Base-by-base conservation (phyloP, 1,140 invertebrate genomes). In the Neodiprion fabricii region DNA sequence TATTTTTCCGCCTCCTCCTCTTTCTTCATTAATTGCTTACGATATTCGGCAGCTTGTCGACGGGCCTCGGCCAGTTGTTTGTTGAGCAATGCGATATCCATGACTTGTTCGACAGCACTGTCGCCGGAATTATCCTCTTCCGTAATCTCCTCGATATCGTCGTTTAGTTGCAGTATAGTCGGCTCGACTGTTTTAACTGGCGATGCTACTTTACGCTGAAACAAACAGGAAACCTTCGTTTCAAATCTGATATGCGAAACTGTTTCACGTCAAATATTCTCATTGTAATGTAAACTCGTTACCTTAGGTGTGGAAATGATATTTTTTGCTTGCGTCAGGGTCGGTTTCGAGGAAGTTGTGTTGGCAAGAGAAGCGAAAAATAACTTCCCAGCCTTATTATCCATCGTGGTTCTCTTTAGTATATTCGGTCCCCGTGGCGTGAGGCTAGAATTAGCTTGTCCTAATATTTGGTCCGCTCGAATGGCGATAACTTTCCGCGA, bases 1-100 rank as follows among this genome's bases (percentile, higher is more conserved):
- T 91, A 91, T 69, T 85, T 84, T 79, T 91, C 89, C 0, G 87
- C 89, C 81, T 91, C 90, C 67, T 86, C 84, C 69, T 89, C 89
- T 80, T 90, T 91, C 70, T 88, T 87, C 68, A 84, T 80, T 49
- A 90, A 84, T 76, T 89, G 87, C 75, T 87, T 85, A 70, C 89
- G 89, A 76, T 90, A 91, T 74, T 89, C 87, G 49, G 90, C 89
- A 1, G 86, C 87, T 79, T 86, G 81, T 80, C 85, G 88, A 79
- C 84, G 81, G 4, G 89, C 88, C 79, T 90, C 88, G 14, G 84
- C 84, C 70, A 91, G 86, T 81, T 91, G 85, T 76, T 82, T 86
- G 82, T 85, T 89, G 0, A 91, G 76, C 23, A 84, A 72, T 67
- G 85, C 90, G 61, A 90, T 80, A 67, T 91, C 86, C 17, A 83